phyloP scores from a whole-genome alignment of 2,797 vertebrate genomes.

The Melanotaenia trifasciata region DNA sequence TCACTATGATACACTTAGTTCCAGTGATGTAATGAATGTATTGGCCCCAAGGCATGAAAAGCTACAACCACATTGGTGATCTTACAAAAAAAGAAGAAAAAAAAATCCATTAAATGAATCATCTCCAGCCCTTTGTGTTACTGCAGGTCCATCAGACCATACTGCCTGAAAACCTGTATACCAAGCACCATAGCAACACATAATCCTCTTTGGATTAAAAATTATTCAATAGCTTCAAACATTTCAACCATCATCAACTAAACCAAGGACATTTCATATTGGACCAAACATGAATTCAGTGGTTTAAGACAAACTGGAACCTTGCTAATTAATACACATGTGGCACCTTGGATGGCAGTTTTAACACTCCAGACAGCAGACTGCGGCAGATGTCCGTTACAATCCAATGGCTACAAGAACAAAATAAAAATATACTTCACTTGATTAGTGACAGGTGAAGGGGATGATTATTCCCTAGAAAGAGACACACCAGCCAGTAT shows the following conservation, averaged over 20 bases:
- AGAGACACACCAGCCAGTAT: neutral
- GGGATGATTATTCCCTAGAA: neutral
- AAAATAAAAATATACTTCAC: neutral
- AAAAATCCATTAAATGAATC: no score
- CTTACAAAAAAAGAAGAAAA: neutral
- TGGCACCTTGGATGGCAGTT: neutral
- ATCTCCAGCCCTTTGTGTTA: no score
- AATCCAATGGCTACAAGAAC: neutral
- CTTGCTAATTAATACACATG: conserved; percentile 5
- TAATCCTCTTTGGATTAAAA: neutral
- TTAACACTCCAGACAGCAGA: conserved; percentile 1
- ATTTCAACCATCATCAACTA: neutral
- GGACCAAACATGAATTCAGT: neutral
- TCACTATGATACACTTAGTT: neutral
- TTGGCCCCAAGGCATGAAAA: neutral
- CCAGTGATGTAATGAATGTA: neutral
- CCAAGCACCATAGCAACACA: neutral
- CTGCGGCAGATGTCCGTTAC: neutral
- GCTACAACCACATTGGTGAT: neutral
- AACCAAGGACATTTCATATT: neutral
- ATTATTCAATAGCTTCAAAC: conserved; percentile 5
- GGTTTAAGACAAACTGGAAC: neutral
- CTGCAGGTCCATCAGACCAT: neutral
- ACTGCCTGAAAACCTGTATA: neutral
- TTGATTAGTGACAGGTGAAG: conserved; percentile 2